Conservation (phyloP, 2,888 invertebrate genomes). For the Lepidonotus clava region DNA sequence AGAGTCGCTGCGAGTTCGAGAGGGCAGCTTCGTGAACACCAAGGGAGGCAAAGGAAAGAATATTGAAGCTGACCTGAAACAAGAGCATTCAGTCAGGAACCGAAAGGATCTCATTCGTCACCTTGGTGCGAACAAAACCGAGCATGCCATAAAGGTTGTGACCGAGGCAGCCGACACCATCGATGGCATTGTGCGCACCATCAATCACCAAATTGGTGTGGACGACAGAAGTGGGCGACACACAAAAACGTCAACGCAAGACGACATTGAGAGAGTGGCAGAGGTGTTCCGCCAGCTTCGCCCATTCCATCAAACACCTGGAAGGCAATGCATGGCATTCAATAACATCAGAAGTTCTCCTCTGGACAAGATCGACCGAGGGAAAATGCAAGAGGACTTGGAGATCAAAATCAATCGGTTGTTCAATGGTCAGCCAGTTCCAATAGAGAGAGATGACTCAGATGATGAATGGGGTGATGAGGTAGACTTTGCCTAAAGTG, state of each 20-base stretch:
- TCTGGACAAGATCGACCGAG: background rate
- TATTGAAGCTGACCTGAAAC: constrained; percentile 16
- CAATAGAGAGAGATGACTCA: too few relatives aligned
- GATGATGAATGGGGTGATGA: too few relatives aligned
- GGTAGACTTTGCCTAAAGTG: too few relatives aligned
- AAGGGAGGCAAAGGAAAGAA: background rate
- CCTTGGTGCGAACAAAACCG: constrained; percentile 21
- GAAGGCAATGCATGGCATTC: background rate
- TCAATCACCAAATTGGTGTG: background rate
- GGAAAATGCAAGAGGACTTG: background rate
- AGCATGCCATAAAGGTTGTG: background rate
- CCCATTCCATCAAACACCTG: background rate
- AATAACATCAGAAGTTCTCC: background rate
- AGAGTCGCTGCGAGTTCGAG: background rate
- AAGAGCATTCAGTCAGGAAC: constrained; percentile 7
- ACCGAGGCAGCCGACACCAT: constrained; percentile 2
- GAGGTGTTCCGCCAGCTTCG: background rate
- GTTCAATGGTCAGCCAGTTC: background rate
- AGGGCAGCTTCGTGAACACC: constrained; percentile 12
- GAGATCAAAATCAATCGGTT: background rate
- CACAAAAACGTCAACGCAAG: background rate
- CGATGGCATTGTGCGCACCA: background rate
- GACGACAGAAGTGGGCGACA: background rate
- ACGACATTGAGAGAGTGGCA: background rate
- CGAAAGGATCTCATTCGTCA: background rate